A percentile compares a stretch with the other conserved stretches of the same genome.
Conservation (phyloP, 2,797 vertebrate species). For the Pseudocheirus occidentalis region DNA sequence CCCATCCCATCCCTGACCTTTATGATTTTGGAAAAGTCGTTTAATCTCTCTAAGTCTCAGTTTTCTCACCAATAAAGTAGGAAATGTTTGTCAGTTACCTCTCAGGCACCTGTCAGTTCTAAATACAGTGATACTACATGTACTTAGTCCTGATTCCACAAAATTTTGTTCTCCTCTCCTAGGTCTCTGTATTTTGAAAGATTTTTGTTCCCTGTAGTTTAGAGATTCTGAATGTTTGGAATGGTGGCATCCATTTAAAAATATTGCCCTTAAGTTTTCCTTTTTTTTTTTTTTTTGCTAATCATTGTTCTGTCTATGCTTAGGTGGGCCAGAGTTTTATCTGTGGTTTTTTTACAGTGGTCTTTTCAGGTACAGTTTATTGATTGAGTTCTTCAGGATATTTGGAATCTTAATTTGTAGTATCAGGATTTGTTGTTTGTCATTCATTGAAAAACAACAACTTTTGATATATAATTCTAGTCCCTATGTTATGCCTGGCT, state of each 20-base stretch:
- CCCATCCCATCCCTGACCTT: background rate
- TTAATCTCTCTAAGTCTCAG: background rate
- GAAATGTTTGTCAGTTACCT: background rate
- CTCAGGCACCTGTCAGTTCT: background rate
- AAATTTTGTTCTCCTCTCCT: background rate
- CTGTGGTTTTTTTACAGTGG: too few relatives aligned
- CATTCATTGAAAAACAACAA: background rate
- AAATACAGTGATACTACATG: background rate
- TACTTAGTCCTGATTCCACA: background rate
- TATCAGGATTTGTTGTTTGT: background rate
- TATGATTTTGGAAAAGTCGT: conserved; percentile 4
- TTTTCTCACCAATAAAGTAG: background rate
- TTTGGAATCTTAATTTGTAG: background rate
- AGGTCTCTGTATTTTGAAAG: background rate
- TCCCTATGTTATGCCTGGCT: background rate
- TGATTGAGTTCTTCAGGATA: background rate
- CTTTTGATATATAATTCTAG: background rate
- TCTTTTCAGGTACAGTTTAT: background rate
- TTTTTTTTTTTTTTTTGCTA: too few relatives aligned
- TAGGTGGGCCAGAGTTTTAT: background rate
- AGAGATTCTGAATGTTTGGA: background rate
- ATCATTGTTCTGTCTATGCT: background rate
- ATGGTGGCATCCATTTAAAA: background rate
- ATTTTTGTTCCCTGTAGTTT: background rate
- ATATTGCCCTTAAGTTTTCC: background rate